Evolutionary conservation across 2,113 vertebrate genomes (phyloP).

Genomic region (Hypanus sabinus): DNA sequence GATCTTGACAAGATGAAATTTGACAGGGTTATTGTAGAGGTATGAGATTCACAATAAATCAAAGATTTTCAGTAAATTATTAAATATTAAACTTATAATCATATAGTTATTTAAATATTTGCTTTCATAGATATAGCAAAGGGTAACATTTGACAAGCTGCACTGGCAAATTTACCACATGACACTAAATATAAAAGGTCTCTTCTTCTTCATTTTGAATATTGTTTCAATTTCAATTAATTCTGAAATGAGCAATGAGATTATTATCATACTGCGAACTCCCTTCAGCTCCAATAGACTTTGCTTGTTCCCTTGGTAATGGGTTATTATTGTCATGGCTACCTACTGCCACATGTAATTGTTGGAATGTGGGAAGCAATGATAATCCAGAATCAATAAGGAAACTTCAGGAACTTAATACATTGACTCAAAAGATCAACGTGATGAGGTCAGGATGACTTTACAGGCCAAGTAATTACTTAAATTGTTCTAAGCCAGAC

Average conservation of each 20-base stretch:
- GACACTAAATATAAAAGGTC: constrained; percentile 42
- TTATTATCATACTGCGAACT: constrained; percentile 71
- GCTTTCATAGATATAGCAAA: background rate
- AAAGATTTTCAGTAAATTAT: background rate
- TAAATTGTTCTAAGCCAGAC: constrained; percentile 5
- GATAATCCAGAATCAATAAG: constrained; percentile 75
- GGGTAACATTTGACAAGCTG: background rate
- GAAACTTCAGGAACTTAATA: constrained; percentile 39
- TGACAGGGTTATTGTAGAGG: background rate
- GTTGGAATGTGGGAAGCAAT: constrained; percentile 66
- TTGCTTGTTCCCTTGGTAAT: constrained; percentile 77
- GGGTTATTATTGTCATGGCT: constrained; percentile 64
- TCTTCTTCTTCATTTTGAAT: constrained; percentile 58
- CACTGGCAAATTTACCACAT: constrained; percentile 41
- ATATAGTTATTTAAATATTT: background rate
- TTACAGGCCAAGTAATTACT: background rate
- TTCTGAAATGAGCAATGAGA: constrained; percentile 67
- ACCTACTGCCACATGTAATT: constrained; percentile 68
- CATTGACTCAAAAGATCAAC: background rate
- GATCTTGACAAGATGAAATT: background rate
- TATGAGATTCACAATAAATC: background rate
- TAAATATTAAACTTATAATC: background rate
- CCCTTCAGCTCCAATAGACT: constrained; percentile 57
- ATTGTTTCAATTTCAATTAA: constrained; percentile 77
- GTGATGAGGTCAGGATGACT: background rate